These are phyloP conservation scores for Melipona beecheii DNA, from an alignment of 2,888 invertebrate genomes.

Conservation along the genomic window DNA sequence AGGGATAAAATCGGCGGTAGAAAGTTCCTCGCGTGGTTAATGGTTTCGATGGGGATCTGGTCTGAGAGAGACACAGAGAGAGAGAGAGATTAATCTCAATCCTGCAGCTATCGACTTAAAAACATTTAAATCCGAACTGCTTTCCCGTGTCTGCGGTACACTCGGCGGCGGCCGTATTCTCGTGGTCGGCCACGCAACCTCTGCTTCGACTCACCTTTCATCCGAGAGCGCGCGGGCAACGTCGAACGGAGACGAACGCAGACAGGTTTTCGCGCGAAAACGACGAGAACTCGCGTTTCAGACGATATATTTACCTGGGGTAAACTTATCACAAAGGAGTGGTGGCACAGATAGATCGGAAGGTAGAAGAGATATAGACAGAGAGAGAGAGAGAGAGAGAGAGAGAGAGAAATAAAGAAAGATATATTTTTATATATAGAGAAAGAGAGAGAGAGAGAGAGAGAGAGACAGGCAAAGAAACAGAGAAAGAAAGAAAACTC, in stretches of 20 bases:
- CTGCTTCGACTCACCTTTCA: slow-evolving; percentile 10
- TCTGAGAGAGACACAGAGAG: not conserved
- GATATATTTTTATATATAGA: not conserved
- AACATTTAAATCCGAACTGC: not conserved
- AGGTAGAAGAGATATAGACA: slow-evolving; percentile 7
- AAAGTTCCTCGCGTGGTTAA: not conserved
- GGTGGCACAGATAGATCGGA: not conserved
- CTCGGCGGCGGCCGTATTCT: not conserved
- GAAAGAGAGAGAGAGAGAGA: slow-evolving; percentile 10
- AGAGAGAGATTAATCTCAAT: not conserved
- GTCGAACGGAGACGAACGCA: not conserved
- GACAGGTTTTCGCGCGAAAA: not conserved
- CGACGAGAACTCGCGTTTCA: not conserved
- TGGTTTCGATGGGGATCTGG: not conserved
- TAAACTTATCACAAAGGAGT: not conserved
- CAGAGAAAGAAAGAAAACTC: slow-evolving; percentile 1
- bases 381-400: not conserved
- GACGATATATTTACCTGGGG: not conserved
- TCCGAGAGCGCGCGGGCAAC: not conserved
- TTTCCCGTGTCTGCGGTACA: not conserved
- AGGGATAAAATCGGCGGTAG: not conserved
- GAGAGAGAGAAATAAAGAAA: slow-evolving; percentile 10
- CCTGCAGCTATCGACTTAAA: not conserved
- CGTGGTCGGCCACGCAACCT: not conserved
- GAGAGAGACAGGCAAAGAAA: slow-evolving; percentile 13